These are phyloP conservation scores for Altica lythri DNA, from an alignment of 2,888 invertebrate genomes.

Conservation along the genomic window DNA sequence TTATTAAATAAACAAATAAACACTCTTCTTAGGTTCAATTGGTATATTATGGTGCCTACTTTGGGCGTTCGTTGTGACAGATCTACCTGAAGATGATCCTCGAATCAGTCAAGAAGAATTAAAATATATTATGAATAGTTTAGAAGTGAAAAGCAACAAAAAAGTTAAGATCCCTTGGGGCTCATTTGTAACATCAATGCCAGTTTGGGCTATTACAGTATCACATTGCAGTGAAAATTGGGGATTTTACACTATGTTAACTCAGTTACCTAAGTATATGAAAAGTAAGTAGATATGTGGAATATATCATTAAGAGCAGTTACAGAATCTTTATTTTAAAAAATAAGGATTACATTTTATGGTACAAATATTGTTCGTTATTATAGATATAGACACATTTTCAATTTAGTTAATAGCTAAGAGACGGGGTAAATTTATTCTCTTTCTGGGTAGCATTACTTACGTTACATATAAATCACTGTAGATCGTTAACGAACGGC, in stretches of 20 bases:
- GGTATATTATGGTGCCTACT: constrained; percentile 73
- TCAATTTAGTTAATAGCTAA: too few relatives aligned
- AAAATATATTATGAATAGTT: constrained; percentile 69
- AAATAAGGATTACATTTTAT: too few relatives aligned
- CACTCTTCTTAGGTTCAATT: constrained; percentile 59
- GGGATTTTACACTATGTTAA: constrained; percentile 81
- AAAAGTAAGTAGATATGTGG: constrained; percentile 22
- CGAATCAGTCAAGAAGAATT: constrained; percentile 73
- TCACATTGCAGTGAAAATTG: constrained; percentile 89
- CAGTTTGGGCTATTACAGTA: constrained; percentile 82
- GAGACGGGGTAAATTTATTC: too few relatives aligned
- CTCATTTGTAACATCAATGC: constrained; percentile 72
- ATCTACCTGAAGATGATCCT: constrained; percentile 76
- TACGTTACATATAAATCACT: too few relatives aligned
- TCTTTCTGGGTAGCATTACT: too few relatives aligned
- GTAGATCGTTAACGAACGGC: too few relatives aligned
- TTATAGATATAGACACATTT: too few relatives aligned
- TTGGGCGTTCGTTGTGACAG: constrained; percentile 74
- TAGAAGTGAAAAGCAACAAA: constrained; percentile 58
- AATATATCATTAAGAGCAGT: constrained; percentile 52
- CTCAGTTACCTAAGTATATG: constrained; percentile 35
- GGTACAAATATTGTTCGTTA: too few relatives aligned
- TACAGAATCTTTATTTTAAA: too few relatives aligned
- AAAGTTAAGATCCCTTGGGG: constrained; percentile 75
- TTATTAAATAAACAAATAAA: too few relatives aligned